Evolutionary conservation across 1,140 invertebrate species (phyloP), one percentile per base, ranked within the genome.

Genomic region (Aphelenchoides avenae): DNA sequence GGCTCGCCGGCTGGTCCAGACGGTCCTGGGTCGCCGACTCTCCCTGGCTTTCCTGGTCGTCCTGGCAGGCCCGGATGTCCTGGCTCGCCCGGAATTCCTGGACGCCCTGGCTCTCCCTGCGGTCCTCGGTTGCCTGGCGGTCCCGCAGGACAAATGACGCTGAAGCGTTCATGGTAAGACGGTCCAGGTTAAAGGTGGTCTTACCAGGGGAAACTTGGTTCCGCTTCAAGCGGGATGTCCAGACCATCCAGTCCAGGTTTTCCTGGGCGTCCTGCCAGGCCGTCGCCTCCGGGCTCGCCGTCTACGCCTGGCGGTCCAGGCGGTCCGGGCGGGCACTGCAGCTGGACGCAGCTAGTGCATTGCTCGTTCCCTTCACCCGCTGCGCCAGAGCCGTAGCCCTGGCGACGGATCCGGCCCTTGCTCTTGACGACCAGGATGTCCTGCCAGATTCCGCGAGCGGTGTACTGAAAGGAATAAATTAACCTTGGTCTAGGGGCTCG

Each of bases 191-290:
- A 59, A 49, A 60, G 11, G 11, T 11, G 22, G 6, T 7, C n/a
- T 53, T 20, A 22, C 62, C 71, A 73, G 41, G 72, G 72, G 56
- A 74, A 75, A 18, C 61, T 57, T 7, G 72, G 72, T 50, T 75
- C 72, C 29, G 72, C 73, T 33, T 75, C 72, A 3, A 75, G 60
- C 20, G 74, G 71, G 37, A 75, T 61, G 43, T 75, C 72, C 18
- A 76, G 51, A 3, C 73, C 72, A 37, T 76, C 72, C 18, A 75
- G 63, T 29, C 71, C 72, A n/a, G 74, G 68, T 44, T 75, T 75
- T 47, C 73, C 73, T 30, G 57, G 59, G 9, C 70, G 39, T 15
- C 67, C 63, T 13, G 65, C 26, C 13, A 36, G 37, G 30, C 61
- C 61, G 46, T 63, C 61, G 26, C 37, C 29, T 15, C 61, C 61